phyloP scores from a whole-genome alignment of 2,888 invertebrate species.

The Cotesia congregata region DNA sequence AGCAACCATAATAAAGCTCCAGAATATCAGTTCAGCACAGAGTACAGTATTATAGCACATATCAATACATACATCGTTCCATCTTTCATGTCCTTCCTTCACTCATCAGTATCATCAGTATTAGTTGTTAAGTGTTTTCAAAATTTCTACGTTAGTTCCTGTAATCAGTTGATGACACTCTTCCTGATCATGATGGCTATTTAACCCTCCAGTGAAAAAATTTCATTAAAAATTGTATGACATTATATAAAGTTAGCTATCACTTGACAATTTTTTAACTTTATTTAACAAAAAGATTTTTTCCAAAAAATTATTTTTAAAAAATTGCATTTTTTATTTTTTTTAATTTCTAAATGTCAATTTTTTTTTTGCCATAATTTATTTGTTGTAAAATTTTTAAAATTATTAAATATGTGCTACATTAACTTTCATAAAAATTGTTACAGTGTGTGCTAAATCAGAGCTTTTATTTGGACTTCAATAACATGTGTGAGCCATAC shows the following conservation, averaged over 20 bases:
- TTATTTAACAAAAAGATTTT: no score
- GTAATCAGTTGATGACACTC: background rate
- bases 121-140: background rate
- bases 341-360: no score
- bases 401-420: no score
- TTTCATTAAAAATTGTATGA: background rate
- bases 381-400: no score
- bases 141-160: background rate
- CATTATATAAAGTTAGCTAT: no score
- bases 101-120: background rate
- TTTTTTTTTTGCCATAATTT: no score
- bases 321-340: no score
- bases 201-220: background rate
- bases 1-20: conserved; percentile 1
- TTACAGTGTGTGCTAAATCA: background rate
- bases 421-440: no score
- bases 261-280: no score
- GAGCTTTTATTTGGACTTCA: background rate
- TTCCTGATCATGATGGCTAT: background rate
- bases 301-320: no score
- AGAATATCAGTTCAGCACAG: background rate
- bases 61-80: background rate
- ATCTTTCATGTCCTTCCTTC: background rate
- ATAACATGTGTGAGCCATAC: conserved; percentile 72
- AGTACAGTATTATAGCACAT: background rate